Evolutionary conservation across 2,888 invertebrate species (phyloP).

Genomic region (Drosophila prolongata): DNA sequence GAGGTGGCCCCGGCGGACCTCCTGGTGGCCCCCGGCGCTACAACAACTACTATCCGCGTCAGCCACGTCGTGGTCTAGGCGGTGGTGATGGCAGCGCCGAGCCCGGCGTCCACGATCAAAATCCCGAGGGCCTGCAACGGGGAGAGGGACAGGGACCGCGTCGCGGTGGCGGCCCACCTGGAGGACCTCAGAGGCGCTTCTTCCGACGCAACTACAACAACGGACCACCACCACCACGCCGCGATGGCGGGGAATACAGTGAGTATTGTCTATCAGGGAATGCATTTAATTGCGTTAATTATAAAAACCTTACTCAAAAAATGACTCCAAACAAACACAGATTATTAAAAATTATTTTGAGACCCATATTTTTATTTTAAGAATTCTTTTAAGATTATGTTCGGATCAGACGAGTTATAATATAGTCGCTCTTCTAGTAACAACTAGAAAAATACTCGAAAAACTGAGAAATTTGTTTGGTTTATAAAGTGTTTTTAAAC

Average conservation of each 20-base stretch:
- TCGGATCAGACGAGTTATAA: no score
- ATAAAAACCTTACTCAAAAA: no score
- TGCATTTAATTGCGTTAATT: no score
- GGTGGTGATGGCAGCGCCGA: constrained; percentile 81
- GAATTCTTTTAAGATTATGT: no score
- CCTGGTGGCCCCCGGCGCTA: constrained; percentile 74
- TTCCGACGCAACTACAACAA: constrained; percentile 89
- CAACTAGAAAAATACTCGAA: no score
- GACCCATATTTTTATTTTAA: no score
- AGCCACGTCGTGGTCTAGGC: constrained; percentile 74
- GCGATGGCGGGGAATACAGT: constrained; percentile 80
- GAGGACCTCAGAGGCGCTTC: constrained; percentile 87
- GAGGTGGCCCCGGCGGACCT: constrained; percentile 61
- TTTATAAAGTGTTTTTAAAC: no score
- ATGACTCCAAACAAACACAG: no score
- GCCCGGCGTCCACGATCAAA: constrained; percentile 82
- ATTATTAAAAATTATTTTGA: no score
- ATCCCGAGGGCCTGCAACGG: constrained; percentile 85
- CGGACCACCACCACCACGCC: constrained; percentile 80
- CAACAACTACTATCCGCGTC: constrained; percentile 81
- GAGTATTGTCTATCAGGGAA: constrained; percentile 9
- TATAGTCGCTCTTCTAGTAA: no score
- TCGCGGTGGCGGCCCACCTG: constrained; percentile 73
- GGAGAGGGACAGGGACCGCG: constrained; percentile 77
- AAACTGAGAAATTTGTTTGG: no score